These are phyloP conservation scores for Cataglyphis albicans DNA, from an alignment of 2,888 invertebrate species.

Conservation along the genomic window DNA sequence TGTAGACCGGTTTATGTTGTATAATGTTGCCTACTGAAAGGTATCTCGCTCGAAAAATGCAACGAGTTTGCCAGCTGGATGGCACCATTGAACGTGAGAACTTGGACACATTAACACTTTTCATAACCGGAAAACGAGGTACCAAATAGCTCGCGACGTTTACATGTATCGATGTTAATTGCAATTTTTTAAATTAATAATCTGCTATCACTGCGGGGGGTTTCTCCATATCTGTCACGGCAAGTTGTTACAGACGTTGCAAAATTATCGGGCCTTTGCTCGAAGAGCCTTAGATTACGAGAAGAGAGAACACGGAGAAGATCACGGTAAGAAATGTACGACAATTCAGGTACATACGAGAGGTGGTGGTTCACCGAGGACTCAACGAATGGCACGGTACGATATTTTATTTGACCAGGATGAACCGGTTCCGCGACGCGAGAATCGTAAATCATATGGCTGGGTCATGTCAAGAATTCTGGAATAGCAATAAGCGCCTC, in stretches of 20 bases:
- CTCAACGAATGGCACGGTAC: constrained; percentile 66
- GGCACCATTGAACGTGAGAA: neutral
- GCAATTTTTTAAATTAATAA: constrained; percentile 13
- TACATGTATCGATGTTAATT: neutral
- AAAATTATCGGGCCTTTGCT: constrained; percentile 34
- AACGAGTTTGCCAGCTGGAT: constrained; percentile 4
- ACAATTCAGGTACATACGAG: constrained; percentile 39
- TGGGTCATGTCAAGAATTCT: constrained; percentile 75
- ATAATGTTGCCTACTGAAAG: neutral
- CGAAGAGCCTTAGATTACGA: constrained; percentile 44
- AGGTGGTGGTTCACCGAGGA: constrained; percentile 71
- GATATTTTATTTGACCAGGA: constrained; percentile 73
- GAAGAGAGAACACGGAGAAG: neutral
- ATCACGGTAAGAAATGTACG: constrained; percentile 52
- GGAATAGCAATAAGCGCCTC: constrained; percentile 77
- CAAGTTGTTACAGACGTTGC: constrained; percentile 29
- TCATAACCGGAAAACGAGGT: too few relatives aligned
- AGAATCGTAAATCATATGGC: constrained; percentile 79
- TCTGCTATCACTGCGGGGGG: neutral
- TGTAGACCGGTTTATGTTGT: neutral
- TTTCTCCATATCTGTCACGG: constrained; percentile 16
- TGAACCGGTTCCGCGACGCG: constrained; percentile 76
- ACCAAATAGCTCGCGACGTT: neutral
- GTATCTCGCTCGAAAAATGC: neutral
- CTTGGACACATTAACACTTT: neutral